Conservation (phyloP, 2,113 vertebrate species). For the Myotis davidii region DNA sequence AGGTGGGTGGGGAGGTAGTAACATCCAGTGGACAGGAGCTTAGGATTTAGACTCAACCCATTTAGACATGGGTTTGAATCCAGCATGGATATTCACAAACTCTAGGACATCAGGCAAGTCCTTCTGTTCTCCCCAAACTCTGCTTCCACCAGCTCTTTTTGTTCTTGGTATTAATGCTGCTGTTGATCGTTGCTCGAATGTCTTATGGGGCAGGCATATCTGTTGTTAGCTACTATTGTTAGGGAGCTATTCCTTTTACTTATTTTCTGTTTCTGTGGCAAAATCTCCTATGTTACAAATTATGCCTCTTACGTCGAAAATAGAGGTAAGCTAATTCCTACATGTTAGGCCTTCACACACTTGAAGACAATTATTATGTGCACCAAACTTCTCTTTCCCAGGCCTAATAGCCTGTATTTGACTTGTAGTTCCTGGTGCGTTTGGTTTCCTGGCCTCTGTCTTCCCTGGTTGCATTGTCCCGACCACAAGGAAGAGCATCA, state of each 20-base stretch:
- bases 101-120: background rate
- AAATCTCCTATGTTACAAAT: background rate
- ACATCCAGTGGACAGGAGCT: background rate
- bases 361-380: background rate
- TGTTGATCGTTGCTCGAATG: rapidly evolving
- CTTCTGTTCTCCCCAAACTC: background rate
- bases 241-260: background rate
- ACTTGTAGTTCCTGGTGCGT: background rate
- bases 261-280: background rate
- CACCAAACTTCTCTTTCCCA: background rate
- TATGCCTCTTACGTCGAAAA: background rate
- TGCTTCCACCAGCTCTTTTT: background rate
- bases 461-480: background rate
- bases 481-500: background rate
- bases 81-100: background rate
- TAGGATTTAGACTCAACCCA: background rate
- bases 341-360: background rate
- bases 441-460: background rate
- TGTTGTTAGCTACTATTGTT: background rate
- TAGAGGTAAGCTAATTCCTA: background rate
- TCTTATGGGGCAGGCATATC: background rate
- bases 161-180: rapidly evolving
- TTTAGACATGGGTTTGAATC: background rate
- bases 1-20: background rate
- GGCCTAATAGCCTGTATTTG: background rate